Evolutionary conservation across 2,113 vertebrate genomes (phyloP).

Genomic region (Gobio gobio): DNA sequence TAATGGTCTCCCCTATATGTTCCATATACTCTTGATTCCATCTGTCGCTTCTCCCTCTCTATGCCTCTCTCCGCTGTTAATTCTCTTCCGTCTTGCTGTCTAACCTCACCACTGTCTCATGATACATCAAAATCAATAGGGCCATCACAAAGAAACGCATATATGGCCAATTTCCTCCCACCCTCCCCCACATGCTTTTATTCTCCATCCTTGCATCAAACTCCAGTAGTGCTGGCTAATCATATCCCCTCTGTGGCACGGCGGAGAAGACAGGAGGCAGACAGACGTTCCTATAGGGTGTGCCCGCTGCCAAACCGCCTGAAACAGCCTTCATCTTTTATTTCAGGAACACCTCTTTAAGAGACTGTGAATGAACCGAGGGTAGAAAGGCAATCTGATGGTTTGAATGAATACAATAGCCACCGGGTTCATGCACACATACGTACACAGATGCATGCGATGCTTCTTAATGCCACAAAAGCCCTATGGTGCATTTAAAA

Average conservation of each 20-base stretch:
- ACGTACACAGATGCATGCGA: not conserved
- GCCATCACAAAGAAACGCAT: slow-evolving; percentile 51
- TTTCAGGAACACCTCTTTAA: slow-evolving; percentile 39
- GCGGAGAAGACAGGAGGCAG: slow-evolving; percentile 40
- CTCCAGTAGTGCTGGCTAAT: slow-evolving; percentile 53
- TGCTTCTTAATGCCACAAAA: not conserved
- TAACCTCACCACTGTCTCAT: slow-evolving; percentile 45
- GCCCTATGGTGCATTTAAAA: not conserved
- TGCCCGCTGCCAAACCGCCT: slow-evolving; percentile 36
- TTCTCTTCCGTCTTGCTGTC: slow-evolving; percentile 12
- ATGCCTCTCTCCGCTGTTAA: not conserved
- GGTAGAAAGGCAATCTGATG: not conserved
- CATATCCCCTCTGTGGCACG: slow-evolving; percentile 52
- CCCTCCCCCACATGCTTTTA: slow-evolving; percentile 48
- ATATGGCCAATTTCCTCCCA: slow-evolving; percentile 55
- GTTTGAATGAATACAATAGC: not conserved
- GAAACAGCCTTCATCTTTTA: not conserved
- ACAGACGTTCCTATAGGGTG: slow-evolving; percentile 56
- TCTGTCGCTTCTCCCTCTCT: slow-evolving; percentile 8
- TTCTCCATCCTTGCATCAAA: slow-evolving; percentile 39
- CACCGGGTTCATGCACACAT: not conserved
- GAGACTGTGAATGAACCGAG: not conserved
- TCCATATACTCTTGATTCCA: not conserved
- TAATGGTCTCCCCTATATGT: not conserved
- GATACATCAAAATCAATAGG: slow-evolving; percentile 60